Percentiles rank a stretch among this genome's conserved stretches.
Conservation (phyloP, 2,113 vertebrate species). For the Odocoileus hemionus region DNA sequence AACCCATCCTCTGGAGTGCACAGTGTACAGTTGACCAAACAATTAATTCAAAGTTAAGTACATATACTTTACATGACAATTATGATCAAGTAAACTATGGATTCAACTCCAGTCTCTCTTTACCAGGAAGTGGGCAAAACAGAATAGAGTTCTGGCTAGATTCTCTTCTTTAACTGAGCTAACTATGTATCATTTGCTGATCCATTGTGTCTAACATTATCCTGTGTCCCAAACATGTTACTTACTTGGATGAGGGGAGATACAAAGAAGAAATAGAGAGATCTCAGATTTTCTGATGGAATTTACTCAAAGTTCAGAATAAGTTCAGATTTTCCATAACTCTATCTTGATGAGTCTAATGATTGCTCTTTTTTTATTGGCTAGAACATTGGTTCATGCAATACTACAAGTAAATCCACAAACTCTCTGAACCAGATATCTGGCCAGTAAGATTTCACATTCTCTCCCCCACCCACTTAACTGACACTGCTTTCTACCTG, state of each 20-base stretch:
- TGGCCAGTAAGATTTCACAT: background rate
- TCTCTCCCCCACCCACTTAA: background rate
- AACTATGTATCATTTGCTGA: background rate
- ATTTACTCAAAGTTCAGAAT: background rate
- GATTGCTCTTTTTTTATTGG: background rate
- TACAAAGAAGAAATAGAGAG: background rate
- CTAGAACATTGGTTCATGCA: background rate
- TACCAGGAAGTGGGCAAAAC: background rate
- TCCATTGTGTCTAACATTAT: background rate
- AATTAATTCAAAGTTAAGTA: conserved; percentile 26
- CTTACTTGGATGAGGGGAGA: background rate
- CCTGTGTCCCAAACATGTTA: background rate
- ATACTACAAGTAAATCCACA: background rate
- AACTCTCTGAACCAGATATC: background rate
- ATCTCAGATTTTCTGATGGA: background rate
- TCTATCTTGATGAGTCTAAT: background rate
- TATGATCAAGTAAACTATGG: background rate
- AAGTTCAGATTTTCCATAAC: background rate
- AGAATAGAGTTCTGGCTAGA: background rate
- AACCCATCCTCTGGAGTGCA: background rate
- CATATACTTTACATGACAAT: background rate
- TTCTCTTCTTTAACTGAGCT: background rate
- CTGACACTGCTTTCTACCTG: background rate
- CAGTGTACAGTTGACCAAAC: background rate
- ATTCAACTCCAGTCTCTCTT: background rate